Evolutionary conservation across 2,888 invertebrate genomes (phyloP).

Genomic region (Philaethria dido): DNA sequence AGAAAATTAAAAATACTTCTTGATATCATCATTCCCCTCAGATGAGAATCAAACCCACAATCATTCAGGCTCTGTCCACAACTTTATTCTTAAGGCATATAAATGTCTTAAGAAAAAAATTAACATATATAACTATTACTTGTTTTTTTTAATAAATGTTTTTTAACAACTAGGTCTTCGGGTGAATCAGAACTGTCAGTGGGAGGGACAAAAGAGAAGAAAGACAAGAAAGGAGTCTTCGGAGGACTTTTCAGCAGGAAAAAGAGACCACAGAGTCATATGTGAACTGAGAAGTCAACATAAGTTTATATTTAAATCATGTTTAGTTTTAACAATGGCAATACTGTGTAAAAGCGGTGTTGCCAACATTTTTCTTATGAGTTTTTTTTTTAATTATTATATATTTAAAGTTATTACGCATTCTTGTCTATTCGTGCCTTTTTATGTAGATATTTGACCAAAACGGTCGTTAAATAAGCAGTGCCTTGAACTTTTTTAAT

Average conservation of each 20-base stretch:
- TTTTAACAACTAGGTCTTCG: slow-evolving; percentile 60
- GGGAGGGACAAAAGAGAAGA: slow-evolving; percentile 77
- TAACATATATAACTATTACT: too few relatives aligned
- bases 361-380: slow-evolving; percentile 23
- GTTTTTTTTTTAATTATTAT: slow-evolving; percentile 13
- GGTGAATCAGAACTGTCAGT: slow-evolving; percentile 79
- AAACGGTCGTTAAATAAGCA: slow-evolving; percentile 20
- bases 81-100: too few relatives aligned
- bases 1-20: too few relatives aligned
- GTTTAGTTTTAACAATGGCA: slow-evolving; percentile 25
- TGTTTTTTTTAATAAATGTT: too few relatives aligned
- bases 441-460: slow-evolving; percentile 37
- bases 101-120: too few relatives aligned
- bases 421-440: slow-evolving; percentile 46
- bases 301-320: slow-evolving; percentile 12
- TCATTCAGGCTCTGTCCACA: too few relatives aligned
- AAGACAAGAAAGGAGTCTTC: slow-evolving; percentile 85
- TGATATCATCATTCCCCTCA: too few relatives aligned
- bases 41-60: too few relatives aligned
- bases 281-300: slow-evolving; percentile 56
- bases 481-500: slow-evolving; percentile 35
- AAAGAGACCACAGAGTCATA: slow-evolving; percentile 83
- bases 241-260: slow-evolving; percentile 84
- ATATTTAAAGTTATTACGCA: slow-evolving; percentile 27
- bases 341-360: slow-evolving; percentile 20